phyloP scores from a whole-genome alignment of 2,797 vertebrate species.

The Dicrostonyx torquatus region DNA sequence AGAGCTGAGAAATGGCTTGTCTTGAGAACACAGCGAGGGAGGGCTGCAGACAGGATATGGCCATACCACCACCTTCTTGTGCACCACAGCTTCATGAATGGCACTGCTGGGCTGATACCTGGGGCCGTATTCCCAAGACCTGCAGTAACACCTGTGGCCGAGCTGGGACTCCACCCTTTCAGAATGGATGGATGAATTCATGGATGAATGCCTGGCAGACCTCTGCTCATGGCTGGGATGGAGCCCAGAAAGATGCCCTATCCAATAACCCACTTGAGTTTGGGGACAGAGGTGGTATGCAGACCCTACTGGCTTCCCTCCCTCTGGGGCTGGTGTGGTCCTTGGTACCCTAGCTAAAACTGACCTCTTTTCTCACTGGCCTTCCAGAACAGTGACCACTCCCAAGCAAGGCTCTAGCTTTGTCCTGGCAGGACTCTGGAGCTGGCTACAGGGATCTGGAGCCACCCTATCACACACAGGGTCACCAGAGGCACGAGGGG shows the following conservation, averaged over 20 bases:
- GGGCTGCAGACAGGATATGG: neutral
- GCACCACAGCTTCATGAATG: neutral
- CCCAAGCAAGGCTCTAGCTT: neutral
- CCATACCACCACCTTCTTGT: neutral
- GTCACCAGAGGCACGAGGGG: neutral
- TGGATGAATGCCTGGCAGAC: constrained; percentile 20
- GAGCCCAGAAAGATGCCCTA: neutral
- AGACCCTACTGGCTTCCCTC: neutral
- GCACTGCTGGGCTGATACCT: neutral
- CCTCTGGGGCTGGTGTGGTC: neutral
- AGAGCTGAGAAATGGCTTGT: neutral
- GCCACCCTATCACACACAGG: neutral
- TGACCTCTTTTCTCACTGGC: neutral
- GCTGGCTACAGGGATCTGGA: neutral
- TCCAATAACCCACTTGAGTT: neutral
- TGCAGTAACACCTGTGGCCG: neutral
- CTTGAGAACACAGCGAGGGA: neutral
- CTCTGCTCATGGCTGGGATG: neutral
- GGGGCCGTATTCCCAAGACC: accelerated
- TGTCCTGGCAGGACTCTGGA: neutral
- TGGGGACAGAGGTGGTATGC: accelerated
- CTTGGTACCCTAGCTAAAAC: neutral
- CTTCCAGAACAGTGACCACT: neutral
- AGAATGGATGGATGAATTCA: constrained; percentile 26
- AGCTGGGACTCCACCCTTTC: neutral